A percentile compares a stretch with the other conserved stretches of the same genome.
Evolutionary conservation across 2,113 vertebrate genomes (phyloP).

Genomic region (Globicephala melas): DNA sequence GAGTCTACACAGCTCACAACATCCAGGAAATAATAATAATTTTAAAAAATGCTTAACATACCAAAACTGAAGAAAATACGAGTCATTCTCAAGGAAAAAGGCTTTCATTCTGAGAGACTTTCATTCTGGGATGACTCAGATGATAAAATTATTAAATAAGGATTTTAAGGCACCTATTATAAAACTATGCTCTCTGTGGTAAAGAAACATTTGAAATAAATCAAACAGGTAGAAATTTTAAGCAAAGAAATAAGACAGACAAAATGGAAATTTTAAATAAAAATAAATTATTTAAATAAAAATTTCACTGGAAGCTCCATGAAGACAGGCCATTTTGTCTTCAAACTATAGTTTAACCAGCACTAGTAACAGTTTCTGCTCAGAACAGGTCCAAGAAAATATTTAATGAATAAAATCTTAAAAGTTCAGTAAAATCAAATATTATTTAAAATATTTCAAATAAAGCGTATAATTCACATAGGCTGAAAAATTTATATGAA

Average conservation of each 20-base stretch:
- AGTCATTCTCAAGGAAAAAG: background rate
- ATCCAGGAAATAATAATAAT: background rate
- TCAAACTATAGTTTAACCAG: background rate
- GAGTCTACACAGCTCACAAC: background rate
- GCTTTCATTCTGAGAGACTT: background rate
- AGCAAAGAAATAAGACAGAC: background rate
- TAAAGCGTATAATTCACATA: background rate
- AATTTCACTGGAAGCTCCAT: background rate
- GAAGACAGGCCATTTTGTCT: background rate
- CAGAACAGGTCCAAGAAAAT: background rate
- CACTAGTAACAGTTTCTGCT: background rate
- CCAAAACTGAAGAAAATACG: background rate
- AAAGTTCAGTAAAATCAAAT: background rate
- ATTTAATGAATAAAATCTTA: background rate
- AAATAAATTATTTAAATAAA: background rate
- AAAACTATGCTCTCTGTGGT: background rate
- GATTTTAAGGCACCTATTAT: background rate
- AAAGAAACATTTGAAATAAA: background rate
- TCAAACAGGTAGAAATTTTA: background rate
- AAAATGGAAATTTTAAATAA: background rate
- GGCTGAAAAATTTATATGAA: background rate
- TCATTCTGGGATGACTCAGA: background rate
- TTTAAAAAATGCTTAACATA: fast-evolving
- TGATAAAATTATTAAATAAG: no score
- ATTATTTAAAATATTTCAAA: background rate